Conservation (phyloP, 2,797 vertebrate genomes). For the Stomatorhinus walkeri region DNA sequence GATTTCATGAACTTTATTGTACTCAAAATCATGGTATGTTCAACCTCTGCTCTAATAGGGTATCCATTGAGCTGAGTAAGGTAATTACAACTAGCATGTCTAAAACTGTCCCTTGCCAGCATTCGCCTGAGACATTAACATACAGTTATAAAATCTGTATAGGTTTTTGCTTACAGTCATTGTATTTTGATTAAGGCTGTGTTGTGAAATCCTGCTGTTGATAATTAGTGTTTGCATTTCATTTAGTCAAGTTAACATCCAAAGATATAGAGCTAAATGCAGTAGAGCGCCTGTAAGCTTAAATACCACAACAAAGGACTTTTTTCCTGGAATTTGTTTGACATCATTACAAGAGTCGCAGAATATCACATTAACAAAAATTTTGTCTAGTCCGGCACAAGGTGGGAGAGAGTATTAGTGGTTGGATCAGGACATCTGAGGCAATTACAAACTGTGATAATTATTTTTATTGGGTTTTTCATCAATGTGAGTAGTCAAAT, state of each 20-base stretch:
- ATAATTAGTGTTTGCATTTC: conserved; percentile 21
- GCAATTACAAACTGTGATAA: neutral
- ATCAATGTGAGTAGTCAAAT: neutral
- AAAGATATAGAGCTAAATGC: neutral
- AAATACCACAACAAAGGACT: conserved; percentile 1
- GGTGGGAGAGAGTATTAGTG: neutral
- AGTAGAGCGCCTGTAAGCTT: neutral
- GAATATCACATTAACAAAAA: neutral
- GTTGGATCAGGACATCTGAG: neutral
- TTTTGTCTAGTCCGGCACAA: neutral
- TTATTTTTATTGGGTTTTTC: neutral
- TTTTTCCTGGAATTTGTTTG: neutral
- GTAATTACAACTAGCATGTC: neutral
- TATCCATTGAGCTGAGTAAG: neutral
- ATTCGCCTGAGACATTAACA: neutral
- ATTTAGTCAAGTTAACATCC: conserved; percentile 16
- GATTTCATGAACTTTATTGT: neutral
- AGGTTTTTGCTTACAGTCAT: neutral
- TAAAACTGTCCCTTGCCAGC: neutral
- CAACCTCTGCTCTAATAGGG: neutral
- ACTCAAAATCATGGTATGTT: neutral
- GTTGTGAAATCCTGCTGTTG: conserved; percentile 48
- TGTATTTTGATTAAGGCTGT: conserved; percentile 54
- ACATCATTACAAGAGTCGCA: neutral
- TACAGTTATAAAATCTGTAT: neutral